Base-by-base conservation (phyloP, 2,797 vertebrate genomes). In the Aldrovandia affinis region DNA sequence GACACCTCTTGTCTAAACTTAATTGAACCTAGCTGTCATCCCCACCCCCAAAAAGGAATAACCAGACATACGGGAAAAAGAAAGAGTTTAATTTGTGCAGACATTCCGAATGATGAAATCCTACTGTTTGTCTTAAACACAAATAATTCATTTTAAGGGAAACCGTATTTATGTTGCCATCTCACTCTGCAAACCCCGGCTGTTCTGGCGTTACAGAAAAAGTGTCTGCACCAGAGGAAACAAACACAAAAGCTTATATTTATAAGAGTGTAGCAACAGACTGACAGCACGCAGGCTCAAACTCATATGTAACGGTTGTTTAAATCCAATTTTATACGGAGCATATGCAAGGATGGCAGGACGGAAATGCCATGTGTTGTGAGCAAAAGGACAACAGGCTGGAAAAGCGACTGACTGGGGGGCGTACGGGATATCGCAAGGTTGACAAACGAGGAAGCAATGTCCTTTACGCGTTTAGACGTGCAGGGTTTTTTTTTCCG, bases 401-500 rank as follows among this genome's bases (percentile, higher is more conserved):
- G 7, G 8, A 54, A 54, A n/a, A 78, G 52, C 61, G 81, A 42
- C 68, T 36, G 22, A 73, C 33, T n/a, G n/a, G 73, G 59, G 70
- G 81, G 57, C 59, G 33, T 0, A 68, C 81, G 83, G 78, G n/a
- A 42, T 12, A 80, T 80, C 65, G 81, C 87, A 81, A 86, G 85
- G 83, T 80, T 89, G 86, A 85, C 88, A 85, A 42, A 81, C 33
- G 20, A 77, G 42, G 20, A 81, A 42, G 52, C 44, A 39, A 52
- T 12, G 55, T 42, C 39, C 54, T 83, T 33, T 83, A 86, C 86
- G 70, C 87, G 87, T n/a, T n/a, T n/a, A 80, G 85, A 81, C 83
- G 87, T 86, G 85, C 87, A 42, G 50, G 86, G 88, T 78, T 75
- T n/a, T n/a, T n/a, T n/a, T n/a, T n/a, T n/a, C n/a, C n/a, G 81